Percentiles rank a stretch among this genome's conserved stretches.
Evolutionary conservation across 2,888 invertebrate genomes (phyloP).

Genomic region (Calliphora vomitoria): DNA sequence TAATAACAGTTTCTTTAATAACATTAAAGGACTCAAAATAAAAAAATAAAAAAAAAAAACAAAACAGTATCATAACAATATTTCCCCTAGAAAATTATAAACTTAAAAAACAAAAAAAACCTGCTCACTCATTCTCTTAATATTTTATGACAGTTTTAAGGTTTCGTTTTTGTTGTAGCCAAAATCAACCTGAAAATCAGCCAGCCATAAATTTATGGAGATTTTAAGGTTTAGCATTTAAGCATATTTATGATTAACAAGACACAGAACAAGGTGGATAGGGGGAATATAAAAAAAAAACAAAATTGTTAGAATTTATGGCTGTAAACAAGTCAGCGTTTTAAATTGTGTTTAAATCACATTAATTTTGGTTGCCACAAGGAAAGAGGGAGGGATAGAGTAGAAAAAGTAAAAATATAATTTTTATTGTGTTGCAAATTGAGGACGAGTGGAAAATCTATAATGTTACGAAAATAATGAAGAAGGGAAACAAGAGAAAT

Average conservation of each 20-base stretch:
- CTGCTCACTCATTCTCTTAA: too few relatives aligned
- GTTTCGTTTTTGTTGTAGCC: not conserved
- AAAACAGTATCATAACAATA: too few relatives aligned
- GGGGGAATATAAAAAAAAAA: not conserved
- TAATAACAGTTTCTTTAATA: too few relatives aligned
- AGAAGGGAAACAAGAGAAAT: constrained; percentile 76
- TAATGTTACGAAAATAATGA: not conserved
- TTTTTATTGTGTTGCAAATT: not conserved
- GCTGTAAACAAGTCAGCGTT: not conserved
- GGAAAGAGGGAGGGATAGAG: not conserved
- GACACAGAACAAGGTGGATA: not conserved
- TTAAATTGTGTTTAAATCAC: not conserved
- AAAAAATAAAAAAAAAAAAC: too few relatives aligned
- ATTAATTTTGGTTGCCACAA: not conserved
- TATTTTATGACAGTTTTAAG: constrained; percentile 29
- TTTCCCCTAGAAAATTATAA: too few relatives aligned
- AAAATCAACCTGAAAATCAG: too few relatives aligned
- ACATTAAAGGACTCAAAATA: too few relatives aligned
- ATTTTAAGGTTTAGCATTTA: not conserved
- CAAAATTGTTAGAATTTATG: not conserved
- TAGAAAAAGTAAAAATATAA: not conserved
- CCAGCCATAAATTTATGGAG: too few relatives aligned
- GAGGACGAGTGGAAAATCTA: not conserved
- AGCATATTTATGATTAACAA: constrained; percentile 16
- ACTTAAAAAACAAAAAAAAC: too few relatives aligned